Percentiles rank a stretch among this genome's conserved stretches.
phyloP scores from a whole-genome alignment of 2,113 vertebrate genomes.

The Lamprologus speciosus region DNA sequence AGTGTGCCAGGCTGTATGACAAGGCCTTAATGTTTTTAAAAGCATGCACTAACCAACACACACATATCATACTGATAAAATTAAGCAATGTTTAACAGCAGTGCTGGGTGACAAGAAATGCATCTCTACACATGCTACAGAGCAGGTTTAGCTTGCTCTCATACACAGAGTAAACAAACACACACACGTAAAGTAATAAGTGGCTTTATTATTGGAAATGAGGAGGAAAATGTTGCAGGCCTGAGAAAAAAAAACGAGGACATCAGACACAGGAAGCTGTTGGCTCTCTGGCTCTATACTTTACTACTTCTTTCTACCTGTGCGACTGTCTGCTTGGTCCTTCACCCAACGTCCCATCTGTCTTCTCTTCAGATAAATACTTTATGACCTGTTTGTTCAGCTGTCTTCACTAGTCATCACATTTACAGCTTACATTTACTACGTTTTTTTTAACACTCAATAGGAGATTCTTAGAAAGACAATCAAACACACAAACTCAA shows the following conservation, averaged over 20 bases:
- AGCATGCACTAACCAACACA: not conserved
- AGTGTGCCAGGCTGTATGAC: not conserved
- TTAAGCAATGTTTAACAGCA: not conserved
- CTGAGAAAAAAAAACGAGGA: not conserved
- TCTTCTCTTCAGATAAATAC: slow-evolving; percentile 45
- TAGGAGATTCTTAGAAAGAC: not conserved
- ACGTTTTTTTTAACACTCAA: not conserved
- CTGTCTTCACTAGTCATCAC: slow-evolving; percentile 55
- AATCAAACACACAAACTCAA: not conserved
- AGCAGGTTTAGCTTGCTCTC: slow-evolving; percentile 31
- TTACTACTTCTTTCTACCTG: not conserved
- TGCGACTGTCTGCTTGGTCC: not conserved
- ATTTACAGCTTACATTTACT: slow-evolving; percentile 35
- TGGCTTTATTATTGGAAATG: not conserved
- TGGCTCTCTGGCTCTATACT: not conserved
- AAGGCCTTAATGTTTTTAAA: not conserved
- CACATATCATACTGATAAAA: not conserved
- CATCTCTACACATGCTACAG: not conserved
- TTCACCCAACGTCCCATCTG: not conserved
- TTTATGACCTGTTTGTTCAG: slow-evolving; percentile 66
- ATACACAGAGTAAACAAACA: not conserved
- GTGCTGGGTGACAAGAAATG: not conserved
- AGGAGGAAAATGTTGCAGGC: not conserved
- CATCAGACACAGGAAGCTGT: not conserved
- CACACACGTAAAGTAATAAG: not conserved